phyloP scores from a whole-genome alignment of 2,113 vertebrate genomes.

The Toxostoma redivivum region DNA sequence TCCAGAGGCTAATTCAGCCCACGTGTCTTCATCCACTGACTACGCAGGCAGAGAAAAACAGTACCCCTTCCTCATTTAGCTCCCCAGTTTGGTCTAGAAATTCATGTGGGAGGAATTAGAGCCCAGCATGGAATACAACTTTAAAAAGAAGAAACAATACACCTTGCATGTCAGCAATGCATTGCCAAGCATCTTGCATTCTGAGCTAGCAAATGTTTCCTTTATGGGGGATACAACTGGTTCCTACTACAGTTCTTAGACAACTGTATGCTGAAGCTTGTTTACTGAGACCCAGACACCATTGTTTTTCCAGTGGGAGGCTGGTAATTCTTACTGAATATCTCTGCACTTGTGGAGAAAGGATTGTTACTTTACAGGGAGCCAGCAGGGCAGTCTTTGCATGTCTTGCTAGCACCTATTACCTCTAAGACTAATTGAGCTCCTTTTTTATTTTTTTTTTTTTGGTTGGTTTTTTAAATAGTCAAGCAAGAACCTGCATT shows the following conservation, averaged over 20 bases:
- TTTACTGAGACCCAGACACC: background rate
- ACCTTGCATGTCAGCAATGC: background rate
- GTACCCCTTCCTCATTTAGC: background rate
- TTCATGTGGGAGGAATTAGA: constrained; percentile 8
- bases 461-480: background rate
- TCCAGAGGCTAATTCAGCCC: background rate
- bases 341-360: background rate
- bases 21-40: background rate
- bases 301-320: background rate
- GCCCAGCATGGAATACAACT: background rate
- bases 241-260: background rate
- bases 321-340: background rate
- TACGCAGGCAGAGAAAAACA: background rate
- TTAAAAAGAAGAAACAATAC: background rate
- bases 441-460: background rate
- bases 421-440: background rate
- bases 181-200: background rate
- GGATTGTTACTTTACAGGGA: background rate
- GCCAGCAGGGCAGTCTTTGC: background rate
- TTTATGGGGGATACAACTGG: background rate
- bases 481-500: background rate
- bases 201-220: background rate
- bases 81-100: background rate
- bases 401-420: background rate
- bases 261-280: background rate